Evolutionary conservation across 1,140 invertebrate species (phyloP).

Genomic region (Zaprionus lachaisei): DNA sequence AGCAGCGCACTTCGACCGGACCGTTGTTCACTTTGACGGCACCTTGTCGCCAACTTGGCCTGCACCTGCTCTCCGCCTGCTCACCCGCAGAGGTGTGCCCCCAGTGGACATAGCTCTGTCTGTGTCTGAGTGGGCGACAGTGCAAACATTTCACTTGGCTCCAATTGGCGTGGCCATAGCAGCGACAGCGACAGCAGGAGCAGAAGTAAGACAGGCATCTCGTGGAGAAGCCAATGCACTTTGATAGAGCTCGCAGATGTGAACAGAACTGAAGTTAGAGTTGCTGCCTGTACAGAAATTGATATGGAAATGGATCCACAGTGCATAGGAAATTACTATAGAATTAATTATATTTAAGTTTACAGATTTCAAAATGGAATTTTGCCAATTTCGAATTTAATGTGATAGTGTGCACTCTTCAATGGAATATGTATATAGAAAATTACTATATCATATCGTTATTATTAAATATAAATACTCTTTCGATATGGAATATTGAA

Average conservation of each 20-base stretch:
- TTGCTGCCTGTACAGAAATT: neutral
- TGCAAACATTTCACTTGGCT: conserved; percentile 65
- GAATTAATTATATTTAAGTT: neutral
- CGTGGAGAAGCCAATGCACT: conserved; percentile 33
- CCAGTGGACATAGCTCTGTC: conserved; percentile 46
- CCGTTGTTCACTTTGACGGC: conserved; percentile 63
- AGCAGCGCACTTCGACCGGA: conserved; percentile 28
- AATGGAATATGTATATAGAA: neutral
- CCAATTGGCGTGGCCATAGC: neutral
- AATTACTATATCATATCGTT: neutral
- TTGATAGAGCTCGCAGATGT: conserved; percentile 50
- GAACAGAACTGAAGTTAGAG: neutral
- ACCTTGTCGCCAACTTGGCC: conserved; percentile 43
- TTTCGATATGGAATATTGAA: neutral
- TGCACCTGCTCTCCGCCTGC: conserved; percentile 40
- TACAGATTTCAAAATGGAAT: neutral
- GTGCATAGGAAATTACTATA: neutral
- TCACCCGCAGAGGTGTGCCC: conserved; percentile 10
- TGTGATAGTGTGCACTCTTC: conserved; percentile 1
- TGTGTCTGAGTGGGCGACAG: conserved; percentile 51
- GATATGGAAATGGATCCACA: neutral
- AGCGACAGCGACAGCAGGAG: neutral
- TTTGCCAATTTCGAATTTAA: neutral
- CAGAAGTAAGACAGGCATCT: conserved; percentile 17
- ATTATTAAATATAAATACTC: neutral